Percentiles rank a stretch among this genome's conserved stretches.
phyloP scores from a whole-genome alignment of 1,140 invertebrate genomes.

The Drosophila guanche region DNA sequence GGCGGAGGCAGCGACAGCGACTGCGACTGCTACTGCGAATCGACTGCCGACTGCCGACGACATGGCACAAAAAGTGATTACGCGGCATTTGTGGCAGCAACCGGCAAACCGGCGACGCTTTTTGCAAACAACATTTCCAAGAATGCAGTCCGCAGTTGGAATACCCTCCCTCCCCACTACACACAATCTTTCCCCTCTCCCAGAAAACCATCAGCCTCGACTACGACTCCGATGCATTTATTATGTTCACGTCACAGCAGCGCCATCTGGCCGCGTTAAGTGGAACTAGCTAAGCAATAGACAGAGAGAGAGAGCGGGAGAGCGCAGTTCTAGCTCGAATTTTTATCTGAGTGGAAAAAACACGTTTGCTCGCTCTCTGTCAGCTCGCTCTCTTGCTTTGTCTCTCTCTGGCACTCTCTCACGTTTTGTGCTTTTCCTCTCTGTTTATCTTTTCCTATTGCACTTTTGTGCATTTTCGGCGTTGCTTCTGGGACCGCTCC shows the following conservation, averaged over 20 bases:
- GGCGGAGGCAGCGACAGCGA: neutral
- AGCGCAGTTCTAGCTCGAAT: slow-evolving; percentile 14
- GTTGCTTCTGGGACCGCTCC: slow-evolving; percentile 60
- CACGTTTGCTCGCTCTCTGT: neutral
- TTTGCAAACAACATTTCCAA: slow-evolving; percentile 69
- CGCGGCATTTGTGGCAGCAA: slow-evolving; percentile 69
- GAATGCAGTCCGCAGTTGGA: slow-evolving; percentile 60
- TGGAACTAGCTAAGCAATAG: slow-evolving; percentile 42
- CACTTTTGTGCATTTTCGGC: slow-evolving; percentile 50
- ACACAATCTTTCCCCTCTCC: neutral
- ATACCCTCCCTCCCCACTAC: neutral
- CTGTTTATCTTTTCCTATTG: slow-evolving; percentile 70
- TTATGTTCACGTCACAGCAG: slow-evolving; percentile 30
- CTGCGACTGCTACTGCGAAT: slow-evolving; percentile 7
- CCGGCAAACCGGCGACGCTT: slow-evolving; percentile 62
- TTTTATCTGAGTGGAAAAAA: slow-evolving; percentile 26
- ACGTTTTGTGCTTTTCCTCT: slow-evolving; percentile 34
- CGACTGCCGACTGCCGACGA: neutral
- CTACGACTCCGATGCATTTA: slow-evolving; percentile 37
- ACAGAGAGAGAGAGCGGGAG: slow-evolving; percentile 24
- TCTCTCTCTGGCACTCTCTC: slow-evolving; percentile 1
- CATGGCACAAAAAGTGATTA: slow-evolving; percentile 68
- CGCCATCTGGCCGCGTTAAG: slow-evolving; percentile 61
- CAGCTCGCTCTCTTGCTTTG: neutral
- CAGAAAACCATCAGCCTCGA: slow-evolving; percentile 14